Conservation (phyloP, 2,113 vertebrate genomes). For the Cephalopterus ornatus region DNA sequence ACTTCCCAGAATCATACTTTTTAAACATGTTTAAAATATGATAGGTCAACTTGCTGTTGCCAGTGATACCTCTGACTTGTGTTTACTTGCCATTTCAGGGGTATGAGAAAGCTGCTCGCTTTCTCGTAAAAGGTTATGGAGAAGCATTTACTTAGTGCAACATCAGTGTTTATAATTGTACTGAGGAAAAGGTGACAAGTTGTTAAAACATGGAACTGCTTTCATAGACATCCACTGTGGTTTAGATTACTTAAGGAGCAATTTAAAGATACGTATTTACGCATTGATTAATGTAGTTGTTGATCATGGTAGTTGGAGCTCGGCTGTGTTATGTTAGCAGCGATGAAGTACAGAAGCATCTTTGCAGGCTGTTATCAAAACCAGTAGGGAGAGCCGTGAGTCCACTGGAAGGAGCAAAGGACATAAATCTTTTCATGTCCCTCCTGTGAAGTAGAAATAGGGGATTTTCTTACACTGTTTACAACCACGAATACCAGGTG, state of each 20-base stretch:
- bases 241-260: not conserved
- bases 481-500: not conserved
- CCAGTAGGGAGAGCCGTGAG: conserved; percentile 59
- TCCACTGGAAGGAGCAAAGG: conserved; percentile 35
- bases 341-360: not conserved
- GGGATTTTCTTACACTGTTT: not conserved
- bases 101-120: not conserved
- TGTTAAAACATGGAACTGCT: not conserved
- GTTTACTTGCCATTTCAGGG: not conserved
- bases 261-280: not conserved
- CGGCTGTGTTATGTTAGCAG: not conserved
- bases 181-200: not conserved
- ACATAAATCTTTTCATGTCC: not conserved
- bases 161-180: not conserved
- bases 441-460: not conserved
- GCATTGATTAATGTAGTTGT: not conserved
- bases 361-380: conserved; percentile 42
- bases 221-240: not conserved
- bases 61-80: not conserved
- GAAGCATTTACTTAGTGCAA: not conserved
- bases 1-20: not conserved
- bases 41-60: not conserved
- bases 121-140: not conserved
- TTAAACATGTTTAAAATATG: not conserved
- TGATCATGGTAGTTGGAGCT: not conserved